phyloP scores from a whole-genome alignment of 2,888 invertebrate genomes.

The Argyra leucocephala region DNA sequence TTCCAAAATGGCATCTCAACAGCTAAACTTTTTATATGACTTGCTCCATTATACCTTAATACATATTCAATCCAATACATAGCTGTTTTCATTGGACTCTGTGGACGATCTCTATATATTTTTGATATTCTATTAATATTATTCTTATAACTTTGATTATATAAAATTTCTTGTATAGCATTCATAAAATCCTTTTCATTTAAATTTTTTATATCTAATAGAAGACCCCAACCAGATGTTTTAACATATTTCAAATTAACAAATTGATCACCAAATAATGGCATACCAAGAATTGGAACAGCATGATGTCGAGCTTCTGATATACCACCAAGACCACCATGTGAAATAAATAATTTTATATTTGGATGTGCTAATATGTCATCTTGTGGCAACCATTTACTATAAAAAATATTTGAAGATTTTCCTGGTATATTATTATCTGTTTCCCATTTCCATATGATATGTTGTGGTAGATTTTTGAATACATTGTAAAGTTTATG shows the following conservation, averaged over 20 bases:
- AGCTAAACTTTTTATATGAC: slow-evolving; percentile 44
- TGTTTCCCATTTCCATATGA: slow-evolving; percentile 35
- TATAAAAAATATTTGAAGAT: slow-evolving; percentile 33
- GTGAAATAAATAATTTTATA: slow-evolving; percentile 53
- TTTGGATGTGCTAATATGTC: slow-evolving; percentile 55
- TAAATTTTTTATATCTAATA: slow-evolving; percentile 26
- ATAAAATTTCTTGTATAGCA: slow-evolving; percentile 30
- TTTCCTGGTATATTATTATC: slow-evolving; percentile 27
- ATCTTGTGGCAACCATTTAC: slow-evolving; percentile 60
- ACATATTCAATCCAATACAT: slow-evolving; percentile 52
- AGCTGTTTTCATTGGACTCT: slow-evolving; percentile 46
- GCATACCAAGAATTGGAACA: slow-evolving; percentile 45
- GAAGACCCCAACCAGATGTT: slow-evolving; percentile 31
- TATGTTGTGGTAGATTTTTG: slow-evolving; percentile 30
- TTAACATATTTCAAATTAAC: slow-evolving; percentile 30
- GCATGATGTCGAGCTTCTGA: slow-evolving; percentile 54
- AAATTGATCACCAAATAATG: slow-evolving; percentile 29
- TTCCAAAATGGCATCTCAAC: neutral
- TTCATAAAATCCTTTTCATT: slow-evolving; percentile 25
- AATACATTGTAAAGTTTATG: slow-evolving; percentile 12
- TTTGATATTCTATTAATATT: slow-evolving; percentile 42
- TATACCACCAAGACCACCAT: slow-evolving; percentile 56
- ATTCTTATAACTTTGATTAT: slow-evolving; percentile 29
- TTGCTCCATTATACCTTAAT: slow-evolving; percentile 48
- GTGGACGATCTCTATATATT: slow-evolving; percentile 49